Conservation (phyloP, 2,797 vertebrate species). For the Limosa lapponica region DNA sequence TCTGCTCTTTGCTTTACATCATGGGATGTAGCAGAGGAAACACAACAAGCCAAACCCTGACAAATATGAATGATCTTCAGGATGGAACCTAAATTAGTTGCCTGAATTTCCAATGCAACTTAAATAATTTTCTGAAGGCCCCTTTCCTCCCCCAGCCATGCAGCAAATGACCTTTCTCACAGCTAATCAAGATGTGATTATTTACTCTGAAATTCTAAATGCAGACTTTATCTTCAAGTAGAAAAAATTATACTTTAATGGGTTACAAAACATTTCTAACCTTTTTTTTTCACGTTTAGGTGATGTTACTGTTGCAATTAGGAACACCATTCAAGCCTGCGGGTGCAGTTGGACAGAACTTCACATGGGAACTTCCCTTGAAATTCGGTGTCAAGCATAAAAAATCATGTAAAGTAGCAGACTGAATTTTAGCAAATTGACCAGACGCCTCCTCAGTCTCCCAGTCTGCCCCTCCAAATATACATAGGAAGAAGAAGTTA, state of each 20-base stretch:
- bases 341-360: not conserved
- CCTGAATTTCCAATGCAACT: not conserved
- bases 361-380: not conserved
- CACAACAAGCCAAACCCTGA: not conserved
- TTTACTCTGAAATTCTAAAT: not conserved
- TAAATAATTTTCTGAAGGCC: not conserved
- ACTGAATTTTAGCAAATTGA: not conserved
- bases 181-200: not conserved
- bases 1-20: not conserved
- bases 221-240: not conserved
- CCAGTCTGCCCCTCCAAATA: not conserved
- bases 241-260: not conserved
- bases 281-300: not conserved
- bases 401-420: not conserved
- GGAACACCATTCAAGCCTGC: not conserved
- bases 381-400: not conserved
- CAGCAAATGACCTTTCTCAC: not conserved
- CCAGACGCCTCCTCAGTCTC: not conserved
- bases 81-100: not conserved
- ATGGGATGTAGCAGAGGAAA: not conserved
- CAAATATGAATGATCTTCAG: not conserved
- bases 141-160: rapidly evolving
- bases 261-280: not conserved
- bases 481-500: not conserved
- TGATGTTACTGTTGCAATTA: not conserved